Conservation (phyloP, 2,888 invertebrate genomes). For the Spialia ferax region DNA sequence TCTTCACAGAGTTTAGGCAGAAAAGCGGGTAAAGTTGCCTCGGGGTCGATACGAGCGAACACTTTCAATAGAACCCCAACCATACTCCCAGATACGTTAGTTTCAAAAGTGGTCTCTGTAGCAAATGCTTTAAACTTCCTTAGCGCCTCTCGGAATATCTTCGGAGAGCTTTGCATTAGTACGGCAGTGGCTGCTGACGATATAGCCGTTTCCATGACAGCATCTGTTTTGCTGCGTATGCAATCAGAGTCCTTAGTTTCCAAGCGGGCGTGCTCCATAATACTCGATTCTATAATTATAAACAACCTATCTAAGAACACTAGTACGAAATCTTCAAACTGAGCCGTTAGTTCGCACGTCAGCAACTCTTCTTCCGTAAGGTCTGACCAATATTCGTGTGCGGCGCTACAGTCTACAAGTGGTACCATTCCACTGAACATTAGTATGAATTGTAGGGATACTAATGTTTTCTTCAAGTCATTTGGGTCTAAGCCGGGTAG, state of each 20-base stretch:
- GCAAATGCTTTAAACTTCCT: constrained; percentile 92
- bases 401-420: constrained; percentile 94
- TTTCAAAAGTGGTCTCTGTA: constrained; percentile 92
- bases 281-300: constrained; percentile 90
- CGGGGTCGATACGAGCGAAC: constrained; percentile 89
- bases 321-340: constrained; percentile 95
- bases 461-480: constrained; percentile 91
- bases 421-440: constrained; percentile 93
- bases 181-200: constrained; percentile 89
- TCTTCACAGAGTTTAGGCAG: constrained; percentile 91
- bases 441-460: constrained; percentile 93
- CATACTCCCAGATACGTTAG: constrained; percentile 93
- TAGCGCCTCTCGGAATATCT: constrained; percentile 88
- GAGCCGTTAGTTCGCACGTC: constrained; percentile 93
- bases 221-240: constrained; percentile 90
- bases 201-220: constrained; percentile 90
- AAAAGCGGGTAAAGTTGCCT: constrained; percentile 90
- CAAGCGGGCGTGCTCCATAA: constrained; percentile 89
- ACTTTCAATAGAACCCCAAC: constrained; percentile 91
- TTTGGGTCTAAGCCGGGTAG: constrained; percentile 97
- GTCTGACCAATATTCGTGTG: constrained; percentile 88
- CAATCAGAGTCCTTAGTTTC: constrained; percentile 87
- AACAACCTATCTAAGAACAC: constrained; percentile 94
- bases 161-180: constrained; percentile 90
- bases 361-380: constrained; percentile 92